Evolutionary conservation across 2,113 vertebrate species (phyloP).

Genomic region (Taxidea taxus): DNA sequence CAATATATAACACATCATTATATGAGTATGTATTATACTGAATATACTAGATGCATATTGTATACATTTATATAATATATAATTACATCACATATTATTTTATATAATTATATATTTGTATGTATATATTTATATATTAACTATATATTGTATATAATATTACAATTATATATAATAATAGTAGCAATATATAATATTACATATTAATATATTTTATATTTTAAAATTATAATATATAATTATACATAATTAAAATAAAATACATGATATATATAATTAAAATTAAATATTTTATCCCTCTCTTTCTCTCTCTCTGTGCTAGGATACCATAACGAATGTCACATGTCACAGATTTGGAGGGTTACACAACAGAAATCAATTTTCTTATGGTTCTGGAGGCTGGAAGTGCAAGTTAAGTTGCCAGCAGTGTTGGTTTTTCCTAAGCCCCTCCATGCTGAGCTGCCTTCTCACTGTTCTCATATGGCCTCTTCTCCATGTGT

Average conservation of each 20-base stretch:
- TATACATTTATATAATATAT: neutral
- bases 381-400: neutral
- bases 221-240: neutral
- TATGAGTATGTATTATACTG: neutral
- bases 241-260: neutral
- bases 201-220: no score
- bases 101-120: no score
- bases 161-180: no score
- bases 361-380: neutral
- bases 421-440: fast-evolving
- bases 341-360: fast-evolving
- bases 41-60: neutral
- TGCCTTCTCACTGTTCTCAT: fast-evolving
- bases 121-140: neutral
- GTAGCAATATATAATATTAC: neutral
- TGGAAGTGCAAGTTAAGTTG: neutral
- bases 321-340: neutral
- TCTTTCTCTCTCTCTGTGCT: neutral
- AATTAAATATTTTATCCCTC: neutral
- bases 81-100: neutral
- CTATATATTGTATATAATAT: neutral
- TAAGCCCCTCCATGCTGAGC: no score
- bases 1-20: neutral
- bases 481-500: fast-evolving
- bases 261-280: neutral